Conservation (phyloP, 2,113 vertebrate genomes). For the Psittacus erithacus region DNA sequence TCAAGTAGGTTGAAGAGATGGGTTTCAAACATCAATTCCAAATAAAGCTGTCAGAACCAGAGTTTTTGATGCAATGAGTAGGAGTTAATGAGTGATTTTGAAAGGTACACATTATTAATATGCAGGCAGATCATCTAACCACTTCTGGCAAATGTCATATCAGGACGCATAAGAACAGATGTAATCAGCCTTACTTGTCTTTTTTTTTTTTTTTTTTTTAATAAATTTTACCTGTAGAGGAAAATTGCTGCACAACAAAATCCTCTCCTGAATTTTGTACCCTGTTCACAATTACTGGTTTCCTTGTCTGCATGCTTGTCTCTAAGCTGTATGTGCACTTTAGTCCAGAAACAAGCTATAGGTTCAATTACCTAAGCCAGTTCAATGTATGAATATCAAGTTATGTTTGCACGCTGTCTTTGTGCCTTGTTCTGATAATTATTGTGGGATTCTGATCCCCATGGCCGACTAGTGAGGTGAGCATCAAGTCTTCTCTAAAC, state of each 20-base stretch:
- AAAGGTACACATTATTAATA: not conserved
- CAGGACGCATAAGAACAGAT: not conserved
- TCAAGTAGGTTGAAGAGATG: not conserved
- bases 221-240: not conserved
- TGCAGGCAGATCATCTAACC: not conserved
- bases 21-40: not conserved
- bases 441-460: not conserved
- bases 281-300: not conserved
- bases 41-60: not conserved
- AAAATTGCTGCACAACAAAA: not conserved
- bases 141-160: not conserved
- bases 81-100: slow-evolving; percentile 16
- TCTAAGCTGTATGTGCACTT: not conserved
- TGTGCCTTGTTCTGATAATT: not conserved
- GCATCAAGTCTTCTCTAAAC: not conserved
- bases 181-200: not conserved
- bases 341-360: not conserved
- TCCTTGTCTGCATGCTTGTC: not conserved
- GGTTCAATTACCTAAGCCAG: not conserved
- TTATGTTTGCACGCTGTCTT: not conserved
- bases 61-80: not conserved
- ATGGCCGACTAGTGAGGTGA: not conserved
- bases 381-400: fast-evolving
- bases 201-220: not conserved
- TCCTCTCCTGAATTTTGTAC: not conserved